Percentiles rank a stretch among this genome's conserved stretches.
These are phyloP conservation scores for Cygnus atratus DNA, from an alignment of 2,113 vertebrate species.

Conservation along the genomic window DNA sequence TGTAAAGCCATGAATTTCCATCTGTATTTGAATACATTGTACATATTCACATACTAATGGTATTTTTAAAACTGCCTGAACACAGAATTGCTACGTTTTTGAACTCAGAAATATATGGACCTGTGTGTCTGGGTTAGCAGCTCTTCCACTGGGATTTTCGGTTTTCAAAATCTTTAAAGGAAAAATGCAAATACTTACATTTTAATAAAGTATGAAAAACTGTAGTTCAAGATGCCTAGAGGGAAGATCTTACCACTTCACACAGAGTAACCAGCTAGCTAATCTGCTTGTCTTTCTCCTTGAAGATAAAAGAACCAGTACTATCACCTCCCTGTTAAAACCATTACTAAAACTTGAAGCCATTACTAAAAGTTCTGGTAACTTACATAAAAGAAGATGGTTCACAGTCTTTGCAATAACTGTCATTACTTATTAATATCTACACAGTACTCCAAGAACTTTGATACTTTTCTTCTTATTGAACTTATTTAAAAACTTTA, in stretches of 20 bases:
- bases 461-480: constrained; percentile 17
- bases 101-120: neutral
- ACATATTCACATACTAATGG: constrained; percentile 9
- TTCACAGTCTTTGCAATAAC: neutral
- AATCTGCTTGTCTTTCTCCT: neutral
- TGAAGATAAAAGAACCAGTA: neutral
- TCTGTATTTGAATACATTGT: neutral
- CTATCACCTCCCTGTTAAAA: neutral
- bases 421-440: constrained; percentile 3
- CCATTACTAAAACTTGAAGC: neutral
- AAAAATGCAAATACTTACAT: neutral
- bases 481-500: constrained; percentile 14
- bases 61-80: neutral
- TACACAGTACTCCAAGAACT: neutral
- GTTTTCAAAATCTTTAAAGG: neutral
- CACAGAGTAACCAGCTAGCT: neutral
- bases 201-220: neutral
- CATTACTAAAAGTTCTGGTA: constrained; percentile 4
- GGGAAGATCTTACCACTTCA: neutral
- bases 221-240: neutral
- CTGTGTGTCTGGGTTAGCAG: neutral
- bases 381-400: neutral
- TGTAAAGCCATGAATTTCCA: neutral
- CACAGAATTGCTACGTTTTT: neutral
- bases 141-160: neutral